phyloP scores from a whole-genome alignment of 2,113 vertebrate species.

The Polyodon spathula region DNA sequence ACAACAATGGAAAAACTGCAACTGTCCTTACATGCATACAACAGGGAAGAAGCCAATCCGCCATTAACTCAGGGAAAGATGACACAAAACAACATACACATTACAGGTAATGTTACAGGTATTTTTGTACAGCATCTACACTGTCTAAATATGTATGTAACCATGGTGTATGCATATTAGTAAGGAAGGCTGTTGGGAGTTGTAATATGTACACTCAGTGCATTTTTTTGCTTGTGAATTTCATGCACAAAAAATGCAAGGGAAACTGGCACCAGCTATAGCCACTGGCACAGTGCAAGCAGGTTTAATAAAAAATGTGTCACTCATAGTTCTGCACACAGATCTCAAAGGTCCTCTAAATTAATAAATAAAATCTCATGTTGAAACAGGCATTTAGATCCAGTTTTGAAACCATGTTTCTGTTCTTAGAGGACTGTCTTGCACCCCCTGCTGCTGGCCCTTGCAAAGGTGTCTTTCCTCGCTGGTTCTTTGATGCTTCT shows the following conservation, averaged over 20 bases:
- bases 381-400: too few relatives aligned
- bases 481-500: conserved; percentile 47
- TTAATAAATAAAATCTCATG: too few relatives aligned
- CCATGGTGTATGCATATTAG: too few relatives aligned
- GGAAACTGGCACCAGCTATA: too few relatives aligned
- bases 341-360: conserved; percentile 43
- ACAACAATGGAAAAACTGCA: conserved; percentile 25
- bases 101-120: conserved; percentile 65
- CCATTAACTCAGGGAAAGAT: conserved; percentile 41
- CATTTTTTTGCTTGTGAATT: too few relatives aligned
- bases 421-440: conserved; percentile 39
- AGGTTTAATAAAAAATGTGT: too few relatives aligned
- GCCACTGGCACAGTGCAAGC: too few relatives aligned
- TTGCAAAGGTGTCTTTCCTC: conserved; percentile 51
- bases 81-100: conserved; percentile 32
- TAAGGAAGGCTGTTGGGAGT: too few relatives aligned
- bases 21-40: conserved; percentile 18
- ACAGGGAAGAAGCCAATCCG: conserved; percentile 37
- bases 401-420: background rate
- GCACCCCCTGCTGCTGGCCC: conserved; percentile 48
- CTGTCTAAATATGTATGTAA: too few relatives aligned
- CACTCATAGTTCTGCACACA: too few relatives aligned
- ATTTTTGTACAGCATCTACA: background rate
- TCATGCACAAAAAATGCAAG: too few relatives aligned
- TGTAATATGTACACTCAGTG: too few relatives aligned